Percentiles rank a stretch among this genome's conserved stretches.
phyloP scores from a whole-genome alignment of 2,797 vertebrate genomes.

The Macropodus opercularis region DNA sequence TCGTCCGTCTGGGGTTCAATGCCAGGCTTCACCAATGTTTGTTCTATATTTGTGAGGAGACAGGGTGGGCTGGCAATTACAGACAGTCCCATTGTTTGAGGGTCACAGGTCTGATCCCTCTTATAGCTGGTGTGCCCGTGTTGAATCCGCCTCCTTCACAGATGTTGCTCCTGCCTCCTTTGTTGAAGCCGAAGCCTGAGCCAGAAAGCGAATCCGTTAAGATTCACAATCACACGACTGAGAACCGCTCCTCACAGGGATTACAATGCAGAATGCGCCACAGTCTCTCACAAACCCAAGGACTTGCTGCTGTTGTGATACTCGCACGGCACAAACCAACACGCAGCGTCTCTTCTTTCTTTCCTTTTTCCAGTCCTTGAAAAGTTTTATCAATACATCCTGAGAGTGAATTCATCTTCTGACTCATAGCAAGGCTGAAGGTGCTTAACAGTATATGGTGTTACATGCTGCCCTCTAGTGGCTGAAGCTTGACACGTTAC shows the following conservation, averaged over 20 bases:
- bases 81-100: conserved; percentile 34
- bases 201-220: conserved; percentile 28
- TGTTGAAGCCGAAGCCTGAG: conserved; percentile 29
- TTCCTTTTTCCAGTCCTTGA: neutral
- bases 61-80: conserved; percentile 34
- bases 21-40: conserved; percentile 35
- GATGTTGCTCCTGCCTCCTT: conserved; percentile 30
- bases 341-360: neutral
- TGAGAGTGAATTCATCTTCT: neutral
- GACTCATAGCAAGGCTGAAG: neutral
- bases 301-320: neutral
- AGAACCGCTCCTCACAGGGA: conserved; percentile 1
- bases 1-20: conserved; percentile 29
- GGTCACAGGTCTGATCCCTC: conserved; percentile 52
- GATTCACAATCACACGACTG: conserved; percentile 33
- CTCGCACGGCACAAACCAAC: neutral
- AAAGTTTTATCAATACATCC: neutral
- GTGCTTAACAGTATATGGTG: conserved; percentile 1
- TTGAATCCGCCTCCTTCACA: conserved; percentile 27
- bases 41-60: conserved; percentile 25
- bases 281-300: neutral
- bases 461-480: conserved; percentile 67
- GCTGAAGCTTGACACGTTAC: conserved; percentile 3
- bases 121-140: conserved; percentile 25
- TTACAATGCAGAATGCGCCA: conserved; percentile 13